Evolutionary conservation across 2,113 vertebrate species (phyloP).

Genomic region (Macroglossus sobrinus): DNA sequence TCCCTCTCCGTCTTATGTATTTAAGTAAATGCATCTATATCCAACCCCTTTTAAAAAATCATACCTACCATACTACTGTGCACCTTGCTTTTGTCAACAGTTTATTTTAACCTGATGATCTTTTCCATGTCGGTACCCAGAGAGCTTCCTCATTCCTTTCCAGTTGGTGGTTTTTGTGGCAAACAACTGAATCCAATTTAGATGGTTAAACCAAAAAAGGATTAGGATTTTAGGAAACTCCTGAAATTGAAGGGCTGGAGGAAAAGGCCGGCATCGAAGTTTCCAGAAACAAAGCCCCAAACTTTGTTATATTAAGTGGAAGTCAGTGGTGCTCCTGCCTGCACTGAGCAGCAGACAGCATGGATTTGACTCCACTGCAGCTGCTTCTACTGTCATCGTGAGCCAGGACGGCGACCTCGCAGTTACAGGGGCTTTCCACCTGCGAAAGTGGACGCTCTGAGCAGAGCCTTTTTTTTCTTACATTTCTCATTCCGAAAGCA

Average conservation of each 20-base stretch:
- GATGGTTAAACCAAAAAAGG: not conserved
- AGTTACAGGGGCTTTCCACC: not conserved
- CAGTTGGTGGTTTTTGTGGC: not conserved
- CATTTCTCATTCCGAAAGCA: not conserved
- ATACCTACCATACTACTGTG: not conserved
- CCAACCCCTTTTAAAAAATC: not conserved
- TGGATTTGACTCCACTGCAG: not conserved
- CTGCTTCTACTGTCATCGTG: not conserved
- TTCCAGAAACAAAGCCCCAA: not conserved
- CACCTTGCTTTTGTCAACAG: not conserved
- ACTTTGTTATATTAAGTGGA: not conserved
- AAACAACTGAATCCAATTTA: not conserved
- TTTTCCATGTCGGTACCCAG: not conserved
- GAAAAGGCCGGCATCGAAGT: not conserved
- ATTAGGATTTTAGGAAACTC: not conserved
- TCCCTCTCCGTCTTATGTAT: not conserved
- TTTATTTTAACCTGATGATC: not conserved
- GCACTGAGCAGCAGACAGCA: not conserved
- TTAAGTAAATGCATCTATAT: not conserved
- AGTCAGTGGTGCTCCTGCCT: not conserved
- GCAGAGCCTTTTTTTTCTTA: not conserved
- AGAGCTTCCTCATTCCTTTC: constrained; percentile 21
- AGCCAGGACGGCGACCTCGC: not conserved
- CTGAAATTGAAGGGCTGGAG: not conserved
- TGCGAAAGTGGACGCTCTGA: not conserved